These are phyloP conservation scores for Melolontha melolontha DNA, from an alignment of 2,888 invertebrate species.

Conservation along the genomic window DNA sequence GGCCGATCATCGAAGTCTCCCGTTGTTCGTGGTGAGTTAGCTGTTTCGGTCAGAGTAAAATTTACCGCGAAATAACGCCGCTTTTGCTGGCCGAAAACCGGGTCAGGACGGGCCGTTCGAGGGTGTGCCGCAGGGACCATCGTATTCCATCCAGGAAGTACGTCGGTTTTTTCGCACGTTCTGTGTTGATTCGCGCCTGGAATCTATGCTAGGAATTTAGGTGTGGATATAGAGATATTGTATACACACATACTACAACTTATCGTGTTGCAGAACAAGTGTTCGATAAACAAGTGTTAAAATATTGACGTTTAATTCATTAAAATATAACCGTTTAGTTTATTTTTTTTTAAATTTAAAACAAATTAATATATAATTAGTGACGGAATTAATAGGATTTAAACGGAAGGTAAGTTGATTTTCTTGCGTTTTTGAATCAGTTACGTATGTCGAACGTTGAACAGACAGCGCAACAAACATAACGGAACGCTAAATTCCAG, in stretches of 20 bases:
- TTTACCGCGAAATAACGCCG: constrained; percentile 17
- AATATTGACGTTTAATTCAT: no score
- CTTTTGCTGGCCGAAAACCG: constrained; percentile 27
- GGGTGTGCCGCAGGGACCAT: constrained; percentile 31
- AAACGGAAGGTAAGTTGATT: not conserved
- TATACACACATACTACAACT: not conserved
- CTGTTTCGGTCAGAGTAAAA: no score
- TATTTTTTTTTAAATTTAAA: no score
- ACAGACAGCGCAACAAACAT: constrained; percentile 16
- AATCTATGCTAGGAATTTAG: constrained; percentile 47
- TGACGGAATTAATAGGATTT: not conserved
- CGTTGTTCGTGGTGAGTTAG: constrained; percentile 3
- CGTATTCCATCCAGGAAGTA: constrained; percentile 11
- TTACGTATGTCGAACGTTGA: constrained; percentile 18
- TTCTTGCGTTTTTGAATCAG: not conserved
- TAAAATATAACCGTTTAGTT: no score
- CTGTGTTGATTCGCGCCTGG: constrained; percentile 2
- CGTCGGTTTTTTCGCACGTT: not conserved
- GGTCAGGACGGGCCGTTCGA: constrained; percentile 21
- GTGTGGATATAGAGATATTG: constrained; percentile 44
- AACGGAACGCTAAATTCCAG: constrained; percentile 29
- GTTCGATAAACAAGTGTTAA: not conserved
- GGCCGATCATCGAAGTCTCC: constrained; percentile 50
- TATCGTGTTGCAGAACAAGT: not conserved
- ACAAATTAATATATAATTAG: no score